Conservation (phyloP, 2,113 vertebrate species). For the Pelvicachromis taeniatus region DNA sequence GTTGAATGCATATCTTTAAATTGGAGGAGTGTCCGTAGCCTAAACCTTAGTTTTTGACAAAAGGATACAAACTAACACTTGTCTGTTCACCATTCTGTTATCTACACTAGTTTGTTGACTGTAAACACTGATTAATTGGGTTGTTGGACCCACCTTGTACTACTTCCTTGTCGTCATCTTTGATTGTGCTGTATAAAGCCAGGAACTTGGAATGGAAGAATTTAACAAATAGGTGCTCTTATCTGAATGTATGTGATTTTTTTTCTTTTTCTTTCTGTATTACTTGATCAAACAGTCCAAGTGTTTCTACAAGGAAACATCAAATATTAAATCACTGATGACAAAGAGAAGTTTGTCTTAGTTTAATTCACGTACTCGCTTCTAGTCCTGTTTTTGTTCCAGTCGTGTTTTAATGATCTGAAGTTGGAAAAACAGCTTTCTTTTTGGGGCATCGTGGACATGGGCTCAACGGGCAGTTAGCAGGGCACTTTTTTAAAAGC, state of each 20-base stretch:
- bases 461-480: neutral
- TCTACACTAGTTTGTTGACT: neutral
- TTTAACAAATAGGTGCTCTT: slow-evolving; percentile 25
- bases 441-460: too few species aligned
- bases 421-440: neutral
- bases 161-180: neutral
- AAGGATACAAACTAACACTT: neutral
- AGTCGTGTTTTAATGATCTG: neutral
- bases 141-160: neutral
- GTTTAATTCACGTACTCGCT: neutral
- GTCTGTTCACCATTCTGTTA: neutral
- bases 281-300: slow-evolving; percentile 10
- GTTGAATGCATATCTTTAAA: neutral
- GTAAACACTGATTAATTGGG: neutral
- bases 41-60: neutral
- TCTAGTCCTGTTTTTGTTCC: neutral
- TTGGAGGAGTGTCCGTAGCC: neutral
- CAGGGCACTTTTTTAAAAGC: neutral
- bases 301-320: slow-evolving; percentile 27
- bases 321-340: slow-evolving; percentile 22
- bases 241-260: slow-evolving; percentile 16
- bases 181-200: neutral
- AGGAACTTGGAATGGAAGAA: neutral
- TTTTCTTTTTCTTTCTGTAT: neutral
- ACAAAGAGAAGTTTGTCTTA: neutral